Percentiles rank a stretch among this genome's conserved stretches.
Conservation (phyloP, 2,113 vertebrate species). For the Labeo catla region DNA sequence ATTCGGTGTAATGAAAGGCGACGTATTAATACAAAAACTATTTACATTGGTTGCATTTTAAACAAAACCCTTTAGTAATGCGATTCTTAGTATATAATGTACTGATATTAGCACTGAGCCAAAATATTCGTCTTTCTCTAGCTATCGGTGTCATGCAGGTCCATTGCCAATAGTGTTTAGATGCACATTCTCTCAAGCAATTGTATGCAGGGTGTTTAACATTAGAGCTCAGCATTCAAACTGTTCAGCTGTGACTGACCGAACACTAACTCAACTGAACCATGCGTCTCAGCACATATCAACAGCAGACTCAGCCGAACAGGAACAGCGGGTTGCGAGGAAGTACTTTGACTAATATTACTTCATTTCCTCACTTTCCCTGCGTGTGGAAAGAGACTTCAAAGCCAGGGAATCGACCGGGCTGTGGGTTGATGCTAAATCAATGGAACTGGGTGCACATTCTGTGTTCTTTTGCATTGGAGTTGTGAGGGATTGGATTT, state of each 20-base stretch:
- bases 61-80: conserved; percentile 43
- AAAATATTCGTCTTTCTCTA: conserved; percentile 56
- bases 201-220: conserved; percentile 51
- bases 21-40: conserved; percentile 53
- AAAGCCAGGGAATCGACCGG: neutral
- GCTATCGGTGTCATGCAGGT: conserved; percentile 65
- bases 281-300: conserved; percentile 35
- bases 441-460: neutral
- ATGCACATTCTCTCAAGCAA: conserved; percentile 55
- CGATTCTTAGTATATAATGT: conserved; percentile 46
- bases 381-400: neutral
- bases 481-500: conserved; percentile 8
- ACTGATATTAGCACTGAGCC: conserved; percentile 57
- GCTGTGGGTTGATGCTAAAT: conserved; percentile 24
- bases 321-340: neutral
- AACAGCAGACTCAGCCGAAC: conserved; percentile 22
- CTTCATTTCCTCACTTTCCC: neutral
- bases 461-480: neutral
- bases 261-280: conserved; percentile 20
- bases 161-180: conserved; percentile 40
- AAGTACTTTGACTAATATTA: neutral
- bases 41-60: conserved; percentile 60
- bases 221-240: conserved; percentile 3
- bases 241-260: neutral
- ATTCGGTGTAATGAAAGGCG: conserved; percentile 37